phyloP scores from a whole-genome alignment of 2,113 vertebrate genomes.

The Phylloscopus whistleri region DNA sequence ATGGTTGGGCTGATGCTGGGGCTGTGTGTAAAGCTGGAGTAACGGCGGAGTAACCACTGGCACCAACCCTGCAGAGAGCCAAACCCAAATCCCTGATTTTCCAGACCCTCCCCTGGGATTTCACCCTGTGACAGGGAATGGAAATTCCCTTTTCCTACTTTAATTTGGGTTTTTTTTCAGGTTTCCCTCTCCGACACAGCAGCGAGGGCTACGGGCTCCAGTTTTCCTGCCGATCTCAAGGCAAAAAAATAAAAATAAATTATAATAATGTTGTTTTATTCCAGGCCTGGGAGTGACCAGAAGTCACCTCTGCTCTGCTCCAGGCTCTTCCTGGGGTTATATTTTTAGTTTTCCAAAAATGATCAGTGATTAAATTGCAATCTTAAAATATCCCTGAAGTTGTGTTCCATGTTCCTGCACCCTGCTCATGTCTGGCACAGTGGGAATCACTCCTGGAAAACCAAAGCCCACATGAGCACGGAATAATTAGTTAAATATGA shows the following conservation, averaged over 20 bases:
- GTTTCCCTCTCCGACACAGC: background rate
- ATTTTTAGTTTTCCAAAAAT: slow-evolving; percentile 49
- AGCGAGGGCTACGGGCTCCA: background rate
- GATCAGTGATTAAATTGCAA: slow-evolving; percentile 15
- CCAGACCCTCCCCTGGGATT: background rate
- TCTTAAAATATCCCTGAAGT: slow-evolving; percentile 37
- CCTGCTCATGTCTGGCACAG: background rate
- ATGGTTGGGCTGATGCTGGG: background rate
- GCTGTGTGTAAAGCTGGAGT: background rate
- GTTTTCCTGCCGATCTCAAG: background rate
- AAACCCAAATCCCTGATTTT: background rate
- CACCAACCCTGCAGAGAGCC: no score
- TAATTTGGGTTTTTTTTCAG: background rate
- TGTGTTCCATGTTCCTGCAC: background rate
- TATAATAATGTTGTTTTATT: background rate
- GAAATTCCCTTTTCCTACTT: background rate
- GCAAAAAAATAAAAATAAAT: background rate
- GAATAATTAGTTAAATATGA: background rate
- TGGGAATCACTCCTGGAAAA: slow-evolving; percentile 37
- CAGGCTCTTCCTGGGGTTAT: background rate
- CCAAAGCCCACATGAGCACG: background rate
- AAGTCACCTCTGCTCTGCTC: background rate
- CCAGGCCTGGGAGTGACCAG: background rate
- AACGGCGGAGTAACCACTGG: background rate
- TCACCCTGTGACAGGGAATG: background rate